Conservation (phyloP, 2,797 vertebrate species). For the Alauda arvensis region DNA sequence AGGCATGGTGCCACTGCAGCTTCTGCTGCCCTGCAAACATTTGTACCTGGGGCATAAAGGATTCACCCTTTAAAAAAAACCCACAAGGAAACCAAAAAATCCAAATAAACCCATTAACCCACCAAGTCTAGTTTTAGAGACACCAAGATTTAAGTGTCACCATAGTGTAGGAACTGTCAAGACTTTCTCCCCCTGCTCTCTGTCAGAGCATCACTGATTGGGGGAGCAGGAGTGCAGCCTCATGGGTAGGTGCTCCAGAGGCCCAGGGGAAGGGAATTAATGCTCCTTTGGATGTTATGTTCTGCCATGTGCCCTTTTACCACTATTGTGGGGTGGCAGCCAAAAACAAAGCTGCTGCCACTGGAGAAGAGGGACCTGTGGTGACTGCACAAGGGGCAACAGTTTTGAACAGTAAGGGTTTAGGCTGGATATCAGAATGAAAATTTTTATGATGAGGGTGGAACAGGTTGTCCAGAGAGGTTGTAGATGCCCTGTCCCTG, state of each 20-base stretch:
- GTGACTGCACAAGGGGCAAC: background rate
- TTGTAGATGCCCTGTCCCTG: background rate
- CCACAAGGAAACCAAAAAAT: accelerated
- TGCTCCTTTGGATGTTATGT: background rate
- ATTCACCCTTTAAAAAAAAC: background rate
- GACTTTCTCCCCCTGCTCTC: background rate
- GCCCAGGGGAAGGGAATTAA: background rate
- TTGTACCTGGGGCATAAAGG: background rate
- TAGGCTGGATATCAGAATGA: background rate
- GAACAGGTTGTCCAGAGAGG: background rate
- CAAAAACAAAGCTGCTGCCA: background rate
- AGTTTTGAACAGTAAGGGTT: background rate
- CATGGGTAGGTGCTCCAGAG: accelerated
- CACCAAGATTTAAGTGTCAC: background rate
- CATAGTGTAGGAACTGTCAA: background rate
- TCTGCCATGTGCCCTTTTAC: background rate
- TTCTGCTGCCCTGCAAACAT: background rate
- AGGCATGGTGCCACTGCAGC: background rate
- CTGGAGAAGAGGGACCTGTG: background rate
- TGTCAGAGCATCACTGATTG: background rate
- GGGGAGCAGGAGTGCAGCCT: background rate
- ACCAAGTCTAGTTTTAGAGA: background rate
- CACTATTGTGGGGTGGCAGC: background rate
- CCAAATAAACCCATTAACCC: background rate
- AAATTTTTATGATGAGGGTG: background rate